phyloP scores from a whole-genome alignment of 2,888 invertebrate genomes.

The Hedychridium roseum region DNA sequence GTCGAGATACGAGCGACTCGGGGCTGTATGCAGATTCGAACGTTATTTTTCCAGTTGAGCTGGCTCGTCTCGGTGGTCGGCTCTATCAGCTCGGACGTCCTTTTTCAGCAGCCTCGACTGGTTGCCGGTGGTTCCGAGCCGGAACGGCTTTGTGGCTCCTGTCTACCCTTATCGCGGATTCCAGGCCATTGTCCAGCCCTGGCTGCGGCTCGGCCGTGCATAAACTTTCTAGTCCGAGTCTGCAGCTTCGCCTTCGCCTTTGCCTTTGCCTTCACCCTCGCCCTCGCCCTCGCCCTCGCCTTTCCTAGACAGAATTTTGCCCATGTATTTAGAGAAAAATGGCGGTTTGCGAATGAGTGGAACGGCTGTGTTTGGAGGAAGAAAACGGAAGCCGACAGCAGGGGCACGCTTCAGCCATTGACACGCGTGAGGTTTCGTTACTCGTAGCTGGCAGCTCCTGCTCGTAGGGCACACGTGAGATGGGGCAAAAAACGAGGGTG shows the following conservation, averaged over 20 bases:
- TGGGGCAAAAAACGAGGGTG: too few species aligned
- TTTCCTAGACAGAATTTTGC: too few species aligned
- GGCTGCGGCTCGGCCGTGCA: conserved; percentile 26
- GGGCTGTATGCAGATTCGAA: conserved; percentile 3
- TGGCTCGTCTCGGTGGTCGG: conserved; percentile 9
- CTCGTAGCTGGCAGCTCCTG: too few species aligned
- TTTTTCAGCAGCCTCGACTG: too few species aligned
- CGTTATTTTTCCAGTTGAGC: conserved; percentile 19
- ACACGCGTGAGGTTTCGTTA: conserved; percentile 27
- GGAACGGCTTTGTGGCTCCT: conserved; percentile 39
- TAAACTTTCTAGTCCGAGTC: too few species aligned
- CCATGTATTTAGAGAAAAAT: too few species aligned
- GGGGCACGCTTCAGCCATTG: conserved; percentile 26
- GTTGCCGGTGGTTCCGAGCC: too few species aligned
- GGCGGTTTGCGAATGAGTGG: conserved; percentile 4
- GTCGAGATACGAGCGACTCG: background rate
- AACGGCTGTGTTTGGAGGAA: conserved; percentile 5
- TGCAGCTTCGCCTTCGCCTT: too few species aligned
- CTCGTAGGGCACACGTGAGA: too few species aligned
- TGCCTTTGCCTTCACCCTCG: too few species aligned
- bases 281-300: too few species aligned
- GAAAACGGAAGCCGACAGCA: background rate
- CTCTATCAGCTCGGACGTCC: conserved; percentile 1
- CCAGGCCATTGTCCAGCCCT: conserved; percentile 54
- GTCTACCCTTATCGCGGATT: conserved; percentile 57